phyloP scores from a whole-genome alignment of 2,888 invertebrate genomes.

The Agriotes lineatus region DNA sequence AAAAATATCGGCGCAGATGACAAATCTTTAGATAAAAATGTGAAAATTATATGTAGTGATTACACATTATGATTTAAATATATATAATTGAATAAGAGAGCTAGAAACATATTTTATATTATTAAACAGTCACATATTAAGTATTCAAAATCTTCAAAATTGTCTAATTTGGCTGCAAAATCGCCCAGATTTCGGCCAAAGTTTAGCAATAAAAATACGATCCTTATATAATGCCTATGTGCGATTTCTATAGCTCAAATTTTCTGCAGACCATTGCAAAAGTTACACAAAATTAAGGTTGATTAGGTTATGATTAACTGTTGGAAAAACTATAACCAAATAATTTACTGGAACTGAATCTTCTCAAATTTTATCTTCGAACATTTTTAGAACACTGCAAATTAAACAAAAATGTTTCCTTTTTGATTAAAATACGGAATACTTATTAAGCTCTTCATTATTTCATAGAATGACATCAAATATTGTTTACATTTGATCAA shows the following conservation, averaged over 20 bases:
- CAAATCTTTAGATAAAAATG: constrained; percentile 48
- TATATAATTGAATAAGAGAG: constrained; percentile 55
- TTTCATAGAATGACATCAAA: too few relatives aligned
- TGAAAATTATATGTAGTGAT: constrained; percentile 57
- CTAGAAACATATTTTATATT: constrained; percentile 60
- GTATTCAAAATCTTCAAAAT: constrained; percentile 54
- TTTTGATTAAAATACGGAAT: too few relatives aligned
- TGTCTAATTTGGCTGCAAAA: constrained; percentile 35
- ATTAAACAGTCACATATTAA: constrained; percentile 59
- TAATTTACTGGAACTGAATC: too few relatives aligned
- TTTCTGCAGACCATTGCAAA: constrained; percentile 24
- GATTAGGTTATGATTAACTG: neutral
- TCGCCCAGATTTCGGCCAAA: constrained; percentile 17
- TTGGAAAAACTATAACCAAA: neutral
- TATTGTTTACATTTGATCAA: too few relatives aligned
- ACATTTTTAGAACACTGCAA: too few relatives aligned
- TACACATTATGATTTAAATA: constrained; percentile 55
- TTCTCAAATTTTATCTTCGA: too few relatives aligned
- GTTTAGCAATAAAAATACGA: constrained; percentile 33
- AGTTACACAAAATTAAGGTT: neutral
- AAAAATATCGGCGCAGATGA: constrained; percentile 53
- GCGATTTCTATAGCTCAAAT: constrained; percentile 31
- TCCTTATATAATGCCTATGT: constrained; percentile 26
- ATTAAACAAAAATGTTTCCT: too few relatives aligned
- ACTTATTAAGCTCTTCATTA: too few relatives aligned